These are phyloP conservation scores for Tipula lateralis DNA, from an alignment of 2,888 invertebrate genomes.

Conservation along the genomic window DNA sequence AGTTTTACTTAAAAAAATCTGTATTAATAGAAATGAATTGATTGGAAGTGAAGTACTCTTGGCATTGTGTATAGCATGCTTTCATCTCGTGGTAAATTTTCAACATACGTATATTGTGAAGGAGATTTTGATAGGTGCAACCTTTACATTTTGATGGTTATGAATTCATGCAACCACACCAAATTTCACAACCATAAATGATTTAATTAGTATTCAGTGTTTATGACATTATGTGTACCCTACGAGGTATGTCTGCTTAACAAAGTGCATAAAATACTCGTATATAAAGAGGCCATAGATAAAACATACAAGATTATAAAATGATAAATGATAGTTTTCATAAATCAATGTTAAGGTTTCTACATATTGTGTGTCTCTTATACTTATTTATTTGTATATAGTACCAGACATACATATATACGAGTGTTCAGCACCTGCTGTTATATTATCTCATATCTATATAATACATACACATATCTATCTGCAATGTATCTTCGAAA, in stretches of 20 bases:
- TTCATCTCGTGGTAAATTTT: no score
- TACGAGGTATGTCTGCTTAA: no score
- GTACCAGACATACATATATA: not conserved
- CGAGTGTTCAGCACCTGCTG: not conserved
- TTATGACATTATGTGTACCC: not conserved
- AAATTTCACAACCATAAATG: no score
- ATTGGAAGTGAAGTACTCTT: not conserved
- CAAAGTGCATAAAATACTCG: not conserved
- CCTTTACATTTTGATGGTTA: no score
- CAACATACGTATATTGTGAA: no score
- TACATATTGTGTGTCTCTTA: not conserved
- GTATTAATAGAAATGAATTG: not conserved
- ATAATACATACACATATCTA: not conserved
- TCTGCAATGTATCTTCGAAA: not conserved
- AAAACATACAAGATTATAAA: not conserved
- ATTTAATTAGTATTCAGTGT: not conserved
- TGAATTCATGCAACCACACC: no score
- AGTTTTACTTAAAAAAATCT: no score
- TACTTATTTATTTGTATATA: not conserved
- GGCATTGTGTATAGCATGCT: not conserved
- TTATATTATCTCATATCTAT: not conserved
- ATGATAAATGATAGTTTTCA: not conserved
- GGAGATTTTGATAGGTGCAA: no score
- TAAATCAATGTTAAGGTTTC: not conserved
- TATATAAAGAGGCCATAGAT: not conserved